Evolutionary conservation across 1,140 invertebrate genomes (phyloP), one percentile per base, ranked within the genome.

Genomic region (Meloidogyne floridensis): DNA sequence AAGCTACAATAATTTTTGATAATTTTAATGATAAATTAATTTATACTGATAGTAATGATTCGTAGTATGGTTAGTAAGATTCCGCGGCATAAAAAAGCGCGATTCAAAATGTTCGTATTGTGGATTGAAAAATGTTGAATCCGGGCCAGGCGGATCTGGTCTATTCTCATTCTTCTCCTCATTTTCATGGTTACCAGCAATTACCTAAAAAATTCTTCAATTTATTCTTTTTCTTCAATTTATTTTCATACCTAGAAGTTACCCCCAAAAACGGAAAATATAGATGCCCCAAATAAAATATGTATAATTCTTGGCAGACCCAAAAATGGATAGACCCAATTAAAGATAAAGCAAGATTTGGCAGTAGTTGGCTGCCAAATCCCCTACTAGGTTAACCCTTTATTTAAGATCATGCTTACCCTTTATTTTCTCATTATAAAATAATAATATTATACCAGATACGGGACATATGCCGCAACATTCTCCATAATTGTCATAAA

Each of bases 1-100:
- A 78, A 70, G 15, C 77, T 78, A 15, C 13, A 78, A 78, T 69
- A 18, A 43, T 54, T 9, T 9, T 11, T 43, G n/a, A 7, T 10
- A 2, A 70, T 54, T 13, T 18, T 43, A 54, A 32, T 42, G 9
- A 13, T 9, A 42, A 71, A 20, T 18, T 54, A n/a, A 20, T n/a
- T 11, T 70, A 15, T 11, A 78, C 77, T 78, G 18, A 71, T 78
- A 78, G n/a, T 78, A 78, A 71, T 78, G 77, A 51, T 71, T 78
- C 15, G 51, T 78, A 43, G 32, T 8, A 51, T 47, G 77, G 9
- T 65, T 51, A 53, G 11, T 70, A 51, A 51, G 32, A 32, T 32
- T 32, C 32, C 32, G 20, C 20, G 77, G 77, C 77, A 78, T 78
- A 10, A 9, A 8, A 71, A 78, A 78, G 32, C 77, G 53, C 18